phyloP scores from a whole-genome alignment of 2,113 vertebrate species.

The Paramisgurnus dabryanus region DNA sequence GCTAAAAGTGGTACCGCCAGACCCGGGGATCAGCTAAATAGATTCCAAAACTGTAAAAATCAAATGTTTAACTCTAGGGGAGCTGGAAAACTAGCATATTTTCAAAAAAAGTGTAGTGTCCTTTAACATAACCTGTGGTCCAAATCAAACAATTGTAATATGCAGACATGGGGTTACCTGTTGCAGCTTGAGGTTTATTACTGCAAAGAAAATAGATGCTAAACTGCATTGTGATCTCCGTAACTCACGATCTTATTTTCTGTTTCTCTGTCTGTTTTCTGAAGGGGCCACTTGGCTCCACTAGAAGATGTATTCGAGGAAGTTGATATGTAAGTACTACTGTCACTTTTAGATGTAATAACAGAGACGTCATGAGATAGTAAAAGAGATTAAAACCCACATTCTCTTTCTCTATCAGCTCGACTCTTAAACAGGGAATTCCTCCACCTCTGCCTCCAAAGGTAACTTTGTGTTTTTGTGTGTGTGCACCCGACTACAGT shows the following conservation, averaged over 20 bases:
- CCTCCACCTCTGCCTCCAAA: conserved; percentile 95
- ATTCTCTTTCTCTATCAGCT: conserved; percentile 68
- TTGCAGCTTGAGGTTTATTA: no score
- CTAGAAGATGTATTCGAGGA: conserved; percentile 82
- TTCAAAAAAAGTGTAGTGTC: no score
- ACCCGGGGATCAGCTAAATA: no score
- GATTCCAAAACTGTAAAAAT: no score
- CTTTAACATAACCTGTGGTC: no score
- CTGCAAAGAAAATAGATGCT: background rate
- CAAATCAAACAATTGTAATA: no score
- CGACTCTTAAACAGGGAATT: conserved; percentile 84
- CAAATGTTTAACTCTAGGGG: no score
- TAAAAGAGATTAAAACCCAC: no score
- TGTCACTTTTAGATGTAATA: background rate
- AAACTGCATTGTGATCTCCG: background rate
- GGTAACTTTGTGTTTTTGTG: conserved; percentile 69
- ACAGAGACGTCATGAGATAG: no score
- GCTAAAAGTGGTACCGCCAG: no score
- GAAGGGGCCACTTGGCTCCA: conserved; percentile 81
- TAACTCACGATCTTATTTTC: conserved; percentile 9
- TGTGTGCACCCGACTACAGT: background rate
- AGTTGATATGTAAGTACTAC: conserved; percentile 80
- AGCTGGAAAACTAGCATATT: no score
- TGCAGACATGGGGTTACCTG: no score
- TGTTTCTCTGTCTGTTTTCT: conserved; percentile 24